Conservation (phyloP, 2,113 vertebrate species). For the Malurus melanocephalus region DNA sequence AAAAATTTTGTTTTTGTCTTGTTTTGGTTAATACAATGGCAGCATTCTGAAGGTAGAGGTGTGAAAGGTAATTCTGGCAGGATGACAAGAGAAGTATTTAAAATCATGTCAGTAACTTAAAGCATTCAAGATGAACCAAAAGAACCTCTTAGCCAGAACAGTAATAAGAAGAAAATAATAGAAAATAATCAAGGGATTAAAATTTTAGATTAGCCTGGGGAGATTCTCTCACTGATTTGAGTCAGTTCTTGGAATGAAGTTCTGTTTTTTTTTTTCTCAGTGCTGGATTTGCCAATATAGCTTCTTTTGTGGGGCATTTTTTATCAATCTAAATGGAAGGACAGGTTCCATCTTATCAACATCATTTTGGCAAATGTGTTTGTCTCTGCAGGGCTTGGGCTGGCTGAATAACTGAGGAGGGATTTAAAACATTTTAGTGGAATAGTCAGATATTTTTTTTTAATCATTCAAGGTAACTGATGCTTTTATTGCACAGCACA, state of each 20-base stretch:
- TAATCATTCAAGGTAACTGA: neutral
- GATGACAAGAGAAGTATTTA: neutral
- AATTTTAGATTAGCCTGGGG: neutral
- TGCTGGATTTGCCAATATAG: neutral
- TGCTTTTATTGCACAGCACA: neutral
- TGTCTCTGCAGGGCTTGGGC: neutral
- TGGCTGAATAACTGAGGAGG: neutral
- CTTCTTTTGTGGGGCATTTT: neutral
- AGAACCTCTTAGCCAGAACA: neutral
- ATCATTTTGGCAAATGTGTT: neutral
- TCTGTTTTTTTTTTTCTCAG: constrained; percentile 2
- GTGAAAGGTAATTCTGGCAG: neutral
- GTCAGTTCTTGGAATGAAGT: neutral
- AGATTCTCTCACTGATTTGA: neutral
- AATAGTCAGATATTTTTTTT: neutral
- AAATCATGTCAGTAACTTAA: neutral
- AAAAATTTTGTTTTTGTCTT: neutral
- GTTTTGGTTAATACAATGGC: neutral
- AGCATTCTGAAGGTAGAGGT: neutral
- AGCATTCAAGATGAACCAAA: neutral
- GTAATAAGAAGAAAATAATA: neutral
- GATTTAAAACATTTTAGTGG: neutral
- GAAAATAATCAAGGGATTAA: neutral
- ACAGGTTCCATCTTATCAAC: neutral
- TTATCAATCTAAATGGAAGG: neutral